phyloP scores from a whole-genome alignment of 2,888 invertebrate genomes.

The Hemicrepidius hirtus region DNA sequence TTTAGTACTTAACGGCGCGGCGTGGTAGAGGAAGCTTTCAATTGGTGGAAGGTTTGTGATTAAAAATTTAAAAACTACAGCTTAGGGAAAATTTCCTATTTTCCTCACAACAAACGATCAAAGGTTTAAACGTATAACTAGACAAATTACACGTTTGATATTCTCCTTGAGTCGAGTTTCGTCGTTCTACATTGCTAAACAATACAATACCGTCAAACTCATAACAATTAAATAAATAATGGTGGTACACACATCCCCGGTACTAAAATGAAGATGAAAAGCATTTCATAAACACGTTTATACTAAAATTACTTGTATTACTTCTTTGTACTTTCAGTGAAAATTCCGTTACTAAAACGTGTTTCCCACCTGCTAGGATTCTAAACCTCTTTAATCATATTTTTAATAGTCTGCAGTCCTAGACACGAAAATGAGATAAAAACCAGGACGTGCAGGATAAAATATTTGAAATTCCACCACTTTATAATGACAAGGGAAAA shows the following conservation, averaged over 20 bases:
- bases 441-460: slow-evolving; percentile 14
- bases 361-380: slow-evolving; percentile 27
- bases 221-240: slow-evolving; percentile 28
- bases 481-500: slow-evolving; percentile 37
- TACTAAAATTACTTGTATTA: neutral
- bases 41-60: no score
- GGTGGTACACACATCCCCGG: slow-evolving; percentile 7
- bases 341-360: slow-evolving; percentile 16
- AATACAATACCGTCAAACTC: slow-evolving; percentile 22
- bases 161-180: neutral
- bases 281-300: slow-evolving; percentile 19
- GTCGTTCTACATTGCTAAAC: neutral
- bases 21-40: no score
- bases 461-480: slow-evolving; percentile 20
- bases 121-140: neutral
- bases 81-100: no score
- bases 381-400: slow-evolving; percentile 33
- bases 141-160: slow-evolving; percentile 14
- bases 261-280: slow-evolving; percentile 16
- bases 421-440: slow-evolving; percentile 28
- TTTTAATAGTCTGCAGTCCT: slow-evolving; percentile 30
- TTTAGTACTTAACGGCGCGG: no score
- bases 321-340: slow-evolving; percentile 7
- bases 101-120: no score
- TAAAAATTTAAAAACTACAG: no score